Base-by-base conservation (phyloP, 2,888 invertebrate species). In the Spodoptera picta region DNA sequence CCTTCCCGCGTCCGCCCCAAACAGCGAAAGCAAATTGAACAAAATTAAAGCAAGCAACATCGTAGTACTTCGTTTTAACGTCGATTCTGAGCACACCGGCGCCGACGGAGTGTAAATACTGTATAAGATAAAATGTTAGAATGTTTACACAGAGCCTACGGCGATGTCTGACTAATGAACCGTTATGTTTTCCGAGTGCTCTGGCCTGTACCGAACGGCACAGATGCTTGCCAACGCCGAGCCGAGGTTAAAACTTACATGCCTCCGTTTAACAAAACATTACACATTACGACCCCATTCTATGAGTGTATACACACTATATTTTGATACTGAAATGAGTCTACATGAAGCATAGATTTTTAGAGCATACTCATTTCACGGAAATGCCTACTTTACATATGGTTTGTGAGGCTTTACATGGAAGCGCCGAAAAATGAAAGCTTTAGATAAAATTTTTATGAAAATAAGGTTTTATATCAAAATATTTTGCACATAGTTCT, bases 161-260 rank as follows among this genome's bases (percentile, higher is more conserved):
- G 86, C 85, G 80, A 73, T 79, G 81, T 74, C 84, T 80, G 88
- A 73, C 84, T 92, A 93, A 94, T 94, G 93, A 94, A 94, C 94
- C 94, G 94, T 94, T 94, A 94, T 92, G 90, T 93, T 94, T 90
- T 91, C 90, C 75, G 87, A 87, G 84, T 88, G 90, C 92, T 91
- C 92, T 88, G 84, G 89, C 79, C 83, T 87, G 83, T 81, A 81
- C 84, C 79, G 82, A 85, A 82, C 75, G 82, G 71, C 79, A 82
- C 77, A 79, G 81, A 81, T 87, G 77, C 75, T 74, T 74, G 71
- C 62, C 70, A 73, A 72, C 75, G 73, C 67, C 31, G 58, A 74
- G 60, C 31, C 49, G 46, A 67, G 66, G 66, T 69, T 36, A 47
- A 61, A 73, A 69, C 75, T 73, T 80, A 75, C 76, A 78, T 70